Evolutionary conservation across 2,113 vertebrate species (phyloP), one percentile per base, ranked within the genome.

Genomic region (Neodon shergylaensis): DNA sequence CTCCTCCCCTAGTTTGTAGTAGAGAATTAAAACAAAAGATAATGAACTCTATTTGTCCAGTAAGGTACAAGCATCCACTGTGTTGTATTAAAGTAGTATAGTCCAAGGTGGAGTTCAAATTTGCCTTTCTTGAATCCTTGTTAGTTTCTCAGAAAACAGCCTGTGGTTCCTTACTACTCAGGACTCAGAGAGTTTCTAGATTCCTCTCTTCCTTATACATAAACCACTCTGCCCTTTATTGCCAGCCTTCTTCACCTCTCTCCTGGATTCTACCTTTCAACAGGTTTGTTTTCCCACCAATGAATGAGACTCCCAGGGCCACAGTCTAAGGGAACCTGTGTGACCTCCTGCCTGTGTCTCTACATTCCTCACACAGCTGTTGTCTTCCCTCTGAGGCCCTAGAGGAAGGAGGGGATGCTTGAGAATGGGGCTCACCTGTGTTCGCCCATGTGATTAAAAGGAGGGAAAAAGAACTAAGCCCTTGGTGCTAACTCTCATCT

Each of bases 1-100:
- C 36, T 82, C 70, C 70, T 83, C 83, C 26, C 81, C 24, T 88
- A 12, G 74, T 77, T 68, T 85, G 63, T 73, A 88, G 42, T 24
- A 39, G 42, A 72, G 16, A 58, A 76, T 8, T 72, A 88, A 94
- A 77, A 91, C 92, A 95, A 92, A 96, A 85, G 77, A 76, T 17
- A 92, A 73, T 78, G 65, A 74, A 90, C 49, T 85, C 9, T 39
- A 8, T 49, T n/a, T 24, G 52, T 47, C 39, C 36, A 73, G 76
- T 31, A 70, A 70, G 52, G 36, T 77, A 54, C 39, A 84, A 52
- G 21, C 3, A 17, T n/a, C 87, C 63, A 73, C 31, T 47, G 17
- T 11, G 21, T 28, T 72, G 9, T 58, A 21, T 28, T 31, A 63
- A 74, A 4, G 47, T 10, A 39, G 31, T 66, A 11, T 12, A 3